Conservation (phyloP, 1,140 invertebrate genomes). For the Leptestheria dahalacensis region DNA sequence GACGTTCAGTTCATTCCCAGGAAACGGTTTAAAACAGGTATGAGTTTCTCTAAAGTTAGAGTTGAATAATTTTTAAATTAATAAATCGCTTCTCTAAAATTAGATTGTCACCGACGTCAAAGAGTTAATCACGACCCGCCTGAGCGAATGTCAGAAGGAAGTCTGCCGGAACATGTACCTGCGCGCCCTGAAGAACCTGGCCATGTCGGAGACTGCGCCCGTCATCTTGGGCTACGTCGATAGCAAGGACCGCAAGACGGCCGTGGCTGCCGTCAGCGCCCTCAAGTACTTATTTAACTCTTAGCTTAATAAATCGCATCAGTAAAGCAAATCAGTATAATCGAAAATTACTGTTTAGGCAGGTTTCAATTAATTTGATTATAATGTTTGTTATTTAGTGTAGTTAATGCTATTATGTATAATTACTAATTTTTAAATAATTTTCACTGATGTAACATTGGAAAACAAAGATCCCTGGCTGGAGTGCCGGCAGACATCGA, state of each 20-base stretch:
- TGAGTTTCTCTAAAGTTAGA: constrained; percentile 12
- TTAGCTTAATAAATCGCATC: constrained; percentile 29
- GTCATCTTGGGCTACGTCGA: constrained; percentile 37
- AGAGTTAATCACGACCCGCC: constrained; percentile 32
- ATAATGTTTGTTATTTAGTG: too few relatives aligned
- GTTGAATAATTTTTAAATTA: constrained; percentile 8
- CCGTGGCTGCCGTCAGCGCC: constrained; percentile 47
- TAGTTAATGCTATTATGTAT: too few relatives aligned
- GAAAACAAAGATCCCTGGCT: not conserved
- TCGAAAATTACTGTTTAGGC: too few relatives aligned
- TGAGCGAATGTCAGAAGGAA: constrained; percentile 37
- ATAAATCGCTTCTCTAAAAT: constrained; percentile 17
- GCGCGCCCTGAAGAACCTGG: constrained; percentile 48
- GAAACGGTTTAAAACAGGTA: constrained; percentile 17
- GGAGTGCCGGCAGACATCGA: not conserved
- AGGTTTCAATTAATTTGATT: too few relatives aligned
- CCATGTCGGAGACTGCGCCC: constrained; percentile 37
- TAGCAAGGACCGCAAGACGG: constrained; percentile 33
- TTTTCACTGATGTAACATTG: too few relatives aligned
- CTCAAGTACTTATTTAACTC: constrained; percentile 35
- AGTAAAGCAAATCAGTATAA: too few relatives aligned
- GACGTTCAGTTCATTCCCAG: constrained; percentile 17
- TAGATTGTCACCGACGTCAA: constrained; percentile 33
- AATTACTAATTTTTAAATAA: too few relatives aligned
- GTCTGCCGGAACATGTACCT: constrained; percentile 43